Evolutionary conservation across 2,797 vertebrate genomes (phyloP).

Genomic region (Aplochiton taeniatus): DNA sequence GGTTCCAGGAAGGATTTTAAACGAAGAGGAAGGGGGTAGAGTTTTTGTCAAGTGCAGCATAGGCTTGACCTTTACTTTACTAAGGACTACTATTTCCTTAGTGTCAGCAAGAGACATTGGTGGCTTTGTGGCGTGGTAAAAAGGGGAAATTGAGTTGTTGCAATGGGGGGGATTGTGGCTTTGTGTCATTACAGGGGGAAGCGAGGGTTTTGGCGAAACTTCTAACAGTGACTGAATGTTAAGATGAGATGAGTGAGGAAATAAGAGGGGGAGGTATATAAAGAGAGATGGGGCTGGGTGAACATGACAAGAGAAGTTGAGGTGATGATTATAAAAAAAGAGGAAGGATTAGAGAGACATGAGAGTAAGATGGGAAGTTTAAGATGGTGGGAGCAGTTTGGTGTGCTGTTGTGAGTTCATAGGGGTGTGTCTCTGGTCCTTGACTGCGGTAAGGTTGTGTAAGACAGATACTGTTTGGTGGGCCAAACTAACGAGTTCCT

Average conservation of each 20-base stretch:
- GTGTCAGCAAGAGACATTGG: conserved; percentile 28
- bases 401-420: conserved; percentile 46
- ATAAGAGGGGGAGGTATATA: conserved; percentile 6
- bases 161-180: conserved; percentile 39
- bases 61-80: conserved; percentile 31
- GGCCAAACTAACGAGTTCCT: conserved; percentile 57
- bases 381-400: conserved; percentile 40
- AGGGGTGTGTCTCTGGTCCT: conserved; percentile 25
- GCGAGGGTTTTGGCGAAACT: conserved; percentile 38
- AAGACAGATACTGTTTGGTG: conserved; percentile 59
- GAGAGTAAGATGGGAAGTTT: conserved; percentile 36
- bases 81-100: conserved; percentile 32
- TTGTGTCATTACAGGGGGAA: conserved; percentile 43
- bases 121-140: conserved; percentile 43
- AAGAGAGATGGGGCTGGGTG: neutral
- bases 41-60: conserved; percentile 22
- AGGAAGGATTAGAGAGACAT: conserved; percentile 16
- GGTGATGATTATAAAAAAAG: neutral
- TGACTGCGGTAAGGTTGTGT: conserved; percentile 56
- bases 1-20: conserved; percentile 34
- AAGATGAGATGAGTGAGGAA: conserved; percentile 13
- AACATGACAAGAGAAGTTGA: neutral
- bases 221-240: conserved; percentile 34
- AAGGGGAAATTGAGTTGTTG: conserved; percentile 52
- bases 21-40: conserved; percentile 11